Percentiles rank a stretch among this genome's conserved stretches.
Conservation (phyloP, 1,140 invertebrate genomes). For the Trinorchestia longiramus region DNA sequence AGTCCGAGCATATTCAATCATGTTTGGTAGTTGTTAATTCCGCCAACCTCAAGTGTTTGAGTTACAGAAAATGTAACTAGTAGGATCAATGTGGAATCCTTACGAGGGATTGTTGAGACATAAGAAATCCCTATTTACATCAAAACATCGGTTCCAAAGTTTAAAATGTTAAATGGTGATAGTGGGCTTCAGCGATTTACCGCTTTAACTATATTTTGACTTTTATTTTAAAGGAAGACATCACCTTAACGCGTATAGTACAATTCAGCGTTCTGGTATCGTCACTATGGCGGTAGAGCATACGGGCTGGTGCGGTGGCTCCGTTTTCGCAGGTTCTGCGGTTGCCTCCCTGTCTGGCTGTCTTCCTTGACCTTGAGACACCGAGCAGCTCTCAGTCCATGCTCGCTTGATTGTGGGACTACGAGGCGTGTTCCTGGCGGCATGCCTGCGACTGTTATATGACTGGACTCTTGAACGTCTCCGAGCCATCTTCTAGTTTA, state of each 20-base stretch:
- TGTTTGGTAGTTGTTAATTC: neutral
- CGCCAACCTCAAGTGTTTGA: neutral
- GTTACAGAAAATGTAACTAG: too few species aligned
- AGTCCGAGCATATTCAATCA: too few species aligned
- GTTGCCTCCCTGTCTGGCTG: neutral
- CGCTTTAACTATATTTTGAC: too few species aligned
- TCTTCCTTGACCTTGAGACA: neutral
- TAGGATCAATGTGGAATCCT: too few species aligned
- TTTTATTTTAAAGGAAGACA: neutral
- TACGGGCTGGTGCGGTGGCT: neutral
- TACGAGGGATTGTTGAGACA: neutral
- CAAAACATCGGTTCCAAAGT: neutral
- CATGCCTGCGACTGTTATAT: neutral
- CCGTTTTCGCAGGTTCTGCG: neutral
- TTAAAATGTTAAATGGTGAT: neutral
- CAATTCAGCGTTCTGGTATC: neutral
- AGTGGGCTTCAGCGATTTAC: neutral
- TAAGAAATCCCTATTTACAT: neutral
- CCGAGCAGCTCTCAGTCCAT: neutral
- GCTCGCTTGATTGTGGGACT: neutral
- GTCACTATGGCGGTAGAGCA: neutral
- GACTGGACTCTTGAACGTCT: neutral
- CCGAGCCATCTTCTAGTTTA: too few species aligned
- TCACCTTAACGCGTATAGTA: neutral
- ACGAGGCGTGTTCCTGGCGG: neutral